Evolutionary conservation across 2,888 invertebrate species (phyloP), one percentile per base, ranked within the genome.

Genomic region (Dioctria rufipes): DNA sequence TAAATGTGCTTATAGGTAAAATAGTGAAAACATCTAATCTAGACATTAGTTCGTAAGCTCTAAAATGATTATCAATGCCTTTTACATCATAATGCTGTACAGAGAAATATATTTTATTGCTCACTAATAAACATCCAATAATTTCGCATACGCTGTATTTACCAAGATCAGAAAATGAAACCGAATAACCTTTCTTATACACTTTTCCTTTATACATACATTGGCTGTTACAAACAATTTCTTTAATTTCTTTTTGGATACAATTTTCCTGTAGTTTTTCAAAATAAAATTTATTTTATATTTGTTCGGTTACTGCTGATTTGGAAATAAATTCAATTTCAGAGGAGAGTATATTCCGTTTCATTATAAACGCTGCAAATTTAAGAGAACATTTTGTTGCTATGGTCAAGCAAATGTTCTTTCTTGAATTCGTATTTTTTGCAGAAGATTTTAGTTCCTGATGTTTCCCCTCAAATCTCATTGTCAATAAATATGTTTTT

Each of bases 381-480:
- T n/a, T n/a, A 3, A 61, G 4, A 6, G 61, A 9, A 37, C 11
- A 51, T 69, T 69, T 49, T 8, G 37, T 49, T 37, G 37, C 40
- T 11, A 69, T 5, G 9, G 69, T 13, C 5, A 69, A 11, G 8
- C 8, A 11, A 37, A 69, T 37, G 49, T 69, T 69, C 49, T 39
- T 13, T 9, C 69, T 46, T 5, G 69, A 69, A 5, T 46, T 69
- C 25, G 51, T 51, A 51, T 69, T 69, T 49, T 51, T 69, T 37
- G 69, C 25, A 39, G 46, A 69, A 8, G 51, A 9, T 69, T 69
- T 69, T 3, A 69, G 25, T 49, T 69, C 69, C 25, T 37, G 8
- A 9, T 69, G 69, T 51, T 69, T 69, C 8, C 49, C 46, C 11
- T 69, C 69, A 37, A 69, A 49, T 37, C 61, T 25, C 61, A 61